A percentile compares a stretch with the other conserved stretches of the same genome.
Conservation (phyloP, 2,888 invertebrate species). For the Orchesellides sinensis region DNA sequence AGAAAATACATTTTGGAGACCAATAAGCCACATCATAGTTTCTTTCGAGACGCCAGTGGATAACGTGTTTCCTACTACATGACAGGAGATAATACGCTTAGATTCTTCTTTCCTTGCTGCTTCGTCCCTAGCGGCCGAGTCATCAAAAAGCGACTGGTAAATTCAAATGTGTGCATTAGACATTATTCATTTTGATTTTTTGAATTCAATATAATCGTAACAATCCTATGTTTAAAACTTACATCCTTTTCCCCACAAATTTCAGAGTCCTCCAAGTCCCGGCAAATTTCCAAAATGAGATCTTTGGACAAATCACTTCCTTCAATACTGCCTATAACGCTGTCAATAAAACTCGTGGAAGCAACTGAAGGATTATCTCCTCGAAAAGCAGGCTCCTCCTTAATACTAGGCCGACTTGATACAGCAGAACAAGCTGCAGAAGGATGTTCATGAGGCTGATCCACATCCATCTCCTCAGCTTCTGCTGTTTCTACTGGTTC, state of each 20-base stretch:
- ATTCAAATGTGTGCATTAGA: background rate
- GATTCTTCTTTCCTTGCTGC: constrained; percentile 89
- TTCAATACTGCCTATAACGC: background rate
- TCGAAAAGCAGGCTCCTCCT: constrained; percentile 22
- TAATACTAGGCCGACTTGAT: constrained; percentile 5
- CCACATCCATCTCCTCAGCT: constrained; percentile 67
- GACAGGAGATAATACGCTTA: constrained; percentile 92
- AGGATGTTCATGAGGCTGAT: constrained; percentile 68
- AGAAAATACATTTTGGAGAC: constrained; percentile 95
- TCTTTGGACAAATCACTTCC: constrained; percentile 61
- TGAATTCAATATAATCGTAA: background rate
- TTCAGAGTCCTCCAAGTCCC: constrained; percentile 67
- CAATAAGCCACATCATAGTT: constrained; percentile 95
- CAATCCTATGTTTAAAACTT: background rate
- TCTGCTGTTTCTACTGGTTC: constrained; percentile 67
- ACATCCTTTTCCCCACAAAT: constrained; percentile 56
- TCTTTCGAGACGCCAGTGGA: constrained; percentile 91
- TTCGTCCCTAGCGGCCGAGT: constrained; percentile 92
- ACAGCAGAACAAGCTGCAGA: constrained; percentile 45
- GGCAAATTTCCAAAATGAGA: constrained; percentile 65
- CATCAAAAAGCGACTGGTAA: constrained; percentile 85
- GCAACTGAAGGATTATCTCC: background rate
- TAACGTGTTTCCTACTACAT: constrained; percentile 95
- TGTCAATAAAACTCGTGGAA: background rate
- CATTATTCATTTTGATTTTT: background rate